Evolutionary conservation across 92 coral and sea anemone species (phyloP), one percentile per base, ranked within the genome.

Genomic region (Nematostella vectensis): DNA sequence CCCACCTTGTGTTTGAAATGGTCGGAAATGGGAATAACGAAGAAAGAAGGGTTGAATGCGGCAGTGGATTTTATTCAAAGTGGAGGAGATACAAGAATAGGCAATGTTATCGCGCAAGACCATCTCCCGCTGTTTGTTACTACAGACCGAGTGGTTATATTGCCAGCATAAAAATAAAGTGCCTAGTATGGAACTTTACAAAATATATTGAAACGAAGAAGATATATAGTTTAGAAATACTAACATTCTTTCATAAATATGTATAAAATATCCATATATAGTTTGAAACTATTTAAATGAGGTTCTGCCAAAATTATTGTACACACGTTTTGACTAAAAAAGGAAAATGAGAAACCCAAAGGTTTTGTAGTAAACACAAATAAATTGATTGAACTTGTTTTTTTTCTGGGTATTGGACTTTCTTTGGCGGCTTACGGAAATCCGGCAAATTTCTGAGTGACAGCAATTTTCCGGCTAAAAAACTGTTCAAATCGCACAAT

Each of bases 361-460:
- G 4, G 4, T 45, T 45, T 45, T 45, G 51, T 45, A 45, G 51
- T 4, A 45, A 45, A 45, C 18, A 45, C 6, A 45, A 45, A 45
- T 45, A 45, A 45, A 45, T 45, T 45, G 51, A 45, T 45, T 45
- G 51, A 45, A 45, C 51, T 45, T 45, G 18, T 45, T 45, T 19
- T 45, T 45, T 45, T 17, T 45, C 4, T 4, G 18, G 4, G 12
- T 11, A 6, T 11, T 4, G 51, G 51, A 45, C 9, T 11, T 11
- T 4, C 12, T 11, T 45, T 10, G n/a, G n/a, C n/a, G n/a, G n/a
- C n/a, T 45, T 45, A 10, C 23, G 4, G 9, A 6, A 8, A 45
- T 4, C 51, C 51, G 17, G 40, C 9, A 17, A 45, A 19, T 19
- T 19, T n/a, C n/a, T n/a, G n/a, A n/a, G 18, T 45, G 11, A 45